Evolutionary conservation across 2,113 vertebrate species (phyloP).

Genomic region (Pseudorectes ferrugineus): DNA sequence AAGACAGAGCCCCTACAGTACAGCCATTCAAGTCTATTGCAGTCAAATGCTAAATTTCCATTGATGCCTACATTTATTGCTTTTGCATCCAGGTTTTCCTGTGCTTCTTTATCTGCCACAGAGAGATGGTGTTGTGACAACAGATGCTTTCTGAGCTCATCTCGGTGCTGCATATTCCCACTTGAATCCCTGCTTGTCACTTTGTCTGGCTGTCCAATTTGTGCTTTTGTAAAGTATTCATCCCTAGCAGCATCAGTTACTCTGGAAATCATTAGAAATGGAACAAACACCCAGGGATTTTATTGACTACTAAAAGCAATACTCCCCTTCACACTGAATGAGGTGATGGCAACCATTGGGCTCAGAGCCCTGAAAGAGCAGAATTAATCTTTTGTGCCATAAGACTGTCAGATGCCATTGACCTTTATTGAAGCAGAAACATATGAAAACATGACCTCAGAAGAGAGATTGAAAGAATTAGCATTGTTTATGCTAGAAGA

Average conservation of each 20-base stretch:
- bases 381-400: background rate
- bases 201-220: background rate
- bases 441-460: background rate
- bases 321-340: background rate
- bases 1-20: background rate
- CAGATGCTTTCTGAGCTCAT: slow-evolving; percentile 7
- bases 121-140: background rate
- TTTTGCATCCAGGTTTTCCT: background rate
- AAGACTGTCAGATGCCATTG: background rate
- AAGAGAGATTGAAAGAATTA: background rate
- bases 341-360: background rate
- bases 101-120: background rate
- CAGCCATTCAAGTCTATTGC: background rate
- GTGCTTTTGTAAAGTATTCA: background rate
- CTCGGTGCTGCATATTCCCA: background rate
- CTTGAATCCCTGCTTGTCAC: background rate
- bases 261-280: background rate
- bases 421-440: background rate
- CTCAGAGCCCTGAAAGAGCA: background rate
- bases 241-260: background rate
- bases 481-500: background rate
- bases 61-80: background rate
- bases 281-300: background rate
- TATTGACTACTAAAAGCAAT: background rate
- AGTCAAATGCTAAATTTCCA: background rate